Evolutionary conservation across 2,888 invertebrate genomes (phyloP), one percentile per base, ranked within the genome.

Genomic region (Acleris holmiana): DNA sequence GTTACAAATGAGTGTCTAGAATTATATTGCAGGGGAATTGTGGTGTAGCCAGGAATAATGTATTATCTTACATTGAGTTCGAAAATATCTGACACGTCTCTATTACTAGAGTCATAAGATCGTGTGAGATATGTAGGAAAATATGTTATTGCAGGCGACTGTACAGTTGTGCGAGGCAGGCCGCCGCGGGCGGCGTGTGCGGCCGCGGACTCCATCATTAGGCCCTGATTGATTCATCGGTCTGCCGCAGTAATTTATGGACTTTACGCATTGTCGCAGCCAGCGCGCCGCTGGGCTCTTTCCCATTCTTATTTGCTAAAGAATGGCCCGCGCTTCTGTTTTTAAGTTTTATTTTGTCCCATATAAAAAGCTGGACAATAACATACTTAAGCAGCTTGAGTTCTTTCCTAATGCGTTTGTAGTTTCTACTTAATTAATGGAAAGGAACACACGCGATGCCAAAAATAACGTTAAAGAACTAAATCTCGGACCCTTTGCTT

Each of bases 151-250:
- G 2, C 8, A 8, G 29, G 8, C 29, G 29, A 29, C 29, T 35
- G 13, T 35, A 13, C 35, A 35, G 35, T 13, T 35, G 35, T 35
- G 13, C 13, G 35, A 8, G 35, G 35, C 35, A 10, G 35, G 35
- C 35, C 35, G 75, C 73, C 17, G 44, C 44, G 44, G 44, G 68
- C 86, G 69, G 82, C 75, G 86, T 89, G 89, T 88, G 89, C 80
- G 89, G 88, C 78, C 86, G 44, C 64, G 74, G 70, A 74, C 72
- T 82, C 83, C 81, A 84, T 88, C 84, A 86, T 88, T 88, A 88
- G 78, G 66, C 74, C 73, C 80, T 88, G 89, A 90, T 89, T 91
- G 90, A 91, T 91, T 90, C 89, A 89, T 89, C 84, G 88, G 76
- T 82, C 81, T 78, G 76, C 80, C 79, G 75, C 76, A 79, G 82